A percentile compares a stretch with the other conserved stretches of the same genome.
These are phyloP conservation scores for Chymomyza fuscimana DNA, from an alignment of 2,888 invertebrate species.

Conservation along the genomic window DNA sequence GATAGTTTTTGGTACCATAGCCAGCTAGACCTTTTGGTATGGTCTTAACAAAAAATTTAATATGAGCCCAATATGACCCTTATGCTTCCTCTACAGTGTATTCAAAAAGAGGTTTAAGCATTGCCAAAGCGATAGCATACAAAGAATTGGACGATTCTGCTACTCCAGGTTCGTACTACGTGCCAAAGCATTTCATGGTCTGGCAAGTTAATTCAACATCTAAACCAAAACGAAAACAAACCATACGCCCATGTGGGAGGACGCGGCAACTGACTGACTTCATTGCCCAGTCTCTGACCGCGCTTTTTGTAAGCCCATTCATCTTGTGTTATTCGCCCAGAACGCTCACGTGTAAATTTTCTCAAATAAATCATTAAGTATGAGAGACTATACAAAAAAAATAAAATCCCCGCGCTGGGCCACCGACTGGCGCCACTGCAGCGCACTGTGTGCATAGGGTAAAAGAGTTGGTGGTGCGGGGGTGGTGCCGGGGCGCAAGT, in stretches of 20 bases:
- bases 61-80: too few relatives aligned
- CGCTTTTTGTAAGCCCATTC: background rate
- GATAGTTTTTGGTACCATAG: too few relatives aligned
- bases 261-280: conserved; percentile 16
- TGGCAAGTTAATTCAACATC: conserved; percentile 75
- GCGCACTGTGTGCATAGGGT: background rate
- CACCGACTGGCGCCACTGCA: conserved; percentile 20
- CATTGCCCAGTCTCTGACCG: conserved; percentile 13
- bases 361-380: conserved; percentile 74
- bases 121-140: conserved; percentile 1
- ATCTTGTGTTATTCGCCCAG: conserved; percentile 30
- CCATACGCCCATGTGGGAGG: conserved; percentile 14
- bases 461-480: background rate
- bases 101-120: conserved; percentile 43
- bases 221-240: conserved; percentile 20
- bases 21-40: too few relatives aligned
- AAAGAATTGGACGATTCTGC: conserved; percentile 57
- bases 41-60: too few relatives aligned
- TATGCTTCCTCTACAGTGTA: too few relatives aligned
- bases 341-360: conserved; percentile 73
- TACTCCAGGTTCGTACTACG: conserved; percentile 58
- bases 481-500: background rate
- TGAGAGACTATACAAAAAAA: conserved; percentile 23
- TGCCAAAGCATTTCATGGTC: conserved; percentile 79
- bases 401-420: conserved; percentile 42